Evolutionary conservation across 2,797 vertebrate species (phyloP), one percentile per base, ranked within the genome.

Genomic region (Acanthurus leucopareius): DNA sequence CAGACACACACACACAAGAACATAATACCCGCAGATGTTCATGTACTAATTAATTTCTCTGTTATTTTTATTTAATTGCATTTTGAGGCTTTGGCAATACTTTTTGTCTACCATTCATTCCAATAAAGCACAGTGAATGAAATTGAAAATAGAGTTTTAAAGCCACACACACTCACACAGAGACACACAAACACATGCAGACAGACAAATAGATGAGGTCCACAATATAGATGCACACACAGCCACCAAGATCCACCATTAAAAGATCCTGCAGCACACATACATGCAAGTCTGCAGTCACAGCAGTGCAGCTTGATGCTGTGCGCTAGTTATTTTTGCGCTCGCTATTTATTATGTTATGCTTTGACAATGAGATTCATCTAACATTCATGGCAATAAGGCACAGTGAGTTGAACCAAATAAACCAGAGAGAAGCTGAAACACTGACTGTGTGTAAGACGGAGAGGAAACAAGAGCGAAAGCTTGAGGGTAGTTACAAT

Each of bases 401-500:
- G 47, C 32, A 19, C 45, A 73, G 48, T 1, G 14, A 77, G 49
- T 49, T 44, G 35, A 77, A 75, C 10, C 53, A 51, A 79, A 69
- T 57, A 25, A 74, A 28, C 22, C 8, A 52, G 67, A 83, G 67
- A n/a, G 52, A 16, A 80, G 75, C 82, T 44, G 65, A 71, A 79
- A 28, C n/a, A 2, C 60, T 70, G 67, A 45, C 67, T 62, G 73
- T 68, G 85, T 80, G 65, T 40, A 77, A 91, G 84, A 77, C 42
- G 61, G 83, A 61, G 74, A 85, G 78, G 73, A 84, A 85, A 73
- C 28, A 25, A 75, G 82, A 84, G 84, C 8, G 28, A 57, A 49
- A 69, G 83, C 83, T 86, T 25, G 66, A 86, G 91, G 89, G 86
- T 38, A 78, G 75, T 45, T 40, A 78, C 32, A 61, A 77, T 94